Percentiles rank a stretch among this genome's conserved stretches.
These are phyloP conservation scores for Machimus rusticus DNA, from an alignment of 2,888 invertebrate genomes.

Conservation along the genomic window DNA sequence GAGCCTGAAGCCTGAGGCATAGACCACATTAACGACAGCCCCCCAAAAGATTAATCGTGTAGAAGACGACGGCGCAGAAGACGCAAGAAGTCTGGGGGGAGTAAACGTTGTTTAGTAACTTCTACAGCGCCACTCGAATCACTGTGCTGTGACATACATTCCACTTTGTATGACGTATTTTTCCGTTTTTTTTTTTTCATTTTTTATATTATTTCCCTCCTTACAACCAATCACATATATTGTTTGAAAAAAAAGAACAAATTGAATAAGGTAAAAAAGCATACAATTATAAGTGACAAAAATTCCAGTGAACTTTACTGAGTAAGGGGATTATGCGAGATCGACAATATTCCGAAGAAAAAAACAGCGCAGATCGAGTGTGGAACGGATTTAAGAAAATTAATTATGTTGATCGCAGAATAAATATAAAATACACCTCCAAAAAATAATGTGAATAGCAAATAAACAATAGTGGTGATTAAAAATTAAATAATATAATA, in stretches of 20 bases:
- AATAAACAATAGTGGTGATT: not conserved
- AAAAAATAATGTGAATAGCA: not conserved
- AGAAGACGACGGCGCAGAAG: not conserved
- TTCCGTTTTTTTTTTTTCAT: not conserved
- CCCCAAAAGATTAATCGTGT: not conserved
- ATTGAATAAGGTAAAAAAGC: not conserved
- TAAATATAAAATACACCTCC: not conserved
- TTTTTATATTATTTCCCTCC: not conserved
- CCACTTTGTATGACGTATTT: constrained; percentile 25
- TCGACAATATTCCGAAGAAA: not conserved
- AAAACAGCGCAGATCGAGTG: not conserved
- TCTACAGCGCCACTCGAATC: not conserved
- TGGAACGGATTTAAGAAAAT: not conserved
- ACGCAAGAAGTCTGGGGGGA: not conserved
- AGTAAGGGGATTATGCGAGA: not conserved
- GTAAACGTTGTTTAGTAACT: not conserved
- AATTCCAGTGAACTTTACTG: not conserved
- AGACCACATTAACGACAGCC: not conserved
- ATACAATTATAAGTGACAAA: not conserved
- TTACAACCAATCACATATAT: not conserved
- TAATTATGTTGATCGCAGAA: not conserved
- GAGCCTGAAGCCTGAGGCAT: not conserved
- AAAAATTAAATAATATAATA: not conserved
- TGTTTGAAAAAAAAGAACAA: not conserved
- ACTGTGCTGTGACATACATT: constrained; percentile 25